phyloP scores from a whole-genome alignment of 2,113 vertebrate species.

The Xenus cinereus region DNA sequence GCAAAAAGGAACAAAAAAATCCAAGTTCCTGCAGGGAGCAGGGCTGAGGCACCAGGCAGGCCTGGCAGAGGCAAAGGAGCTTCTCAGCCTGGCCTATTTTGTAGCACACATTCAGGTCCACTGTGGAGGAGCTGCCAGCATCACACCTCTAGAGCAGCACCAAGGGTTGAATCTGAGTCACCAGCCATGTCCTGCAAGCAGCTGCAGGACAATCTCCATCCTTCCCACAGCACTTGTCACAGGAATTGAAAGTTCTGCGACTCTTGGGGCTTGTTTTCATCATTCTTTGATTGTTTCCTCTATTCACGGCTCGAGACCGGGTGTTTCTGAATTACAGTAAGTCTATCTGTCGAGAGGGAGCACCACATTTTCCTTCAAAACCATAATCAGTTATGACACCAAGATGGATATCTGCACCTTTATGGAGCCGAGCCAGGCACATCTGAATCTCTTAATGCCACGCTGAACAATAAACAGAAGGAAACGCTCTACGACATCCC shows the following conservation, averaged over 20 bases:
- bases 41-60: neutral
- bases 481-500: neutral
- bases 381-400: fast-evolving
- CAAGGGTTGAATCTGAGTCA: neutral
- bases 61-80: neutral
- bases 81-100: neutral
- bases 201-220: neutral
- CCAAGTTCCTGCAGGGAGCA: neutral
- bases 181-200: neutral
- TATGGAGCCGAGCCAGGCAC: neutral
- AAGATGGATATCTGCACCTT: neutral
- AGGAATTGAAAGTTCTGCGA: neutral
- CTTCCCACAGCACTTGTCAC: neutral
- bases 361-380: neutral
- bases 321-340: neutral
- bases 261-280: neutral
- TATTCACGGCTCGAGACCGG: neutral
- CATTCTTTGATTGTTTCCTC: neutral
- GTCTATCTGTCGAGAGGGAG: neutral
- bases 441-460: neutral
- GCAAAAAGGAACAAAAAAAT: neutral
- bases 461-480: neutral
- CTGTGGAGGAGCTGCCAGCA: fast-evolving
- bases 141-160: neutral
- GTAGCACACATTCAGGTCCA: neutral